Base-by-base conservation (phyloP, 2,113 vertebrate species). In the Camelus bactrianus region DNA sequence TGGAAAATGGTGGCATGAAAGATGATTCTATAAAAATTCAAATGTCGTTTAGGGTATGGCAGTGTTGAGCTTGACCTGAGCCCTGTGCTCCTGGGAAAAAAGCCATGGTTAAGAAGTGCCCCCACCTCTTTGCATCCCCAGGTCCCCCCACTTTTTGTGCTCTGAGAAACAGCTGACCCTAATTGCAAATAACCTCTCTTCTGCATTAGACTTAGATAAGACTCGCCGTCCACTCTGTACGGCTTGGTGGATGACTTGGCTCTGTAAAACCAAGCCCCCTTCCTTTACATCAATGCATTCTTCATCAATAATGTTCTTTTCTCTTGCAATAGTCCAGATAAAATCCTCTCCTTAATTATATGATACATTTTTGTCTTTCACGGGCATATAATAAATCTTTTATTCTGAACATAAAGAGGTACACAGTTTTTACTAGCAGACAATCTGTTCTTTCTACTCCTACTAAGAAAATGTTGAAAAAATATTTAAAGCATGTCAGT, bases 381-480 rank as follows among this genome's bases (percentile, higher is more conserved):
- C 11, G 16, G 30, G 30, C 73, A 3, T n/a, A 60, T 54, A 92
- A 50, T 73, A 87, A 87, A 80, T 69, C 76, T 28, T 92, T 96
- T 92, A 38, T 96, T 83, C 38, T 58, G 11, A 73, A 93, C 28
- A 67, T 54, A 86, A 93, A 89, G 94, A 82, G 70, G 24, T 72
- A 60, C 38, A 35, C 50, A 80, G 24, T 67, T 75, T 96, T 89
- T 79, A n/a, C 73, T 90, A 62, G 32, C 46, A 70, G 64, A 87
- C 88, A 96, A 42, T 64, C 69, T 76, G 72, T 79, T 84, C 88
- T 87, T 90, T 96, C 70, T 93, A 52, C 7, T 32, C 20, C 88
- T 46, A 75, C 88, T 56, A 75, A 79, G 91, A 90, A 95, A 83
- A 93, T 69, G 62, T 72, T 87, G 73, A n/a, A 77, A 56, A 94